These are phyloP conservation scores for Leucophenga maculata DNA, from an alignment of 2,888 invertebrate species.

Conservation along the genomic window DNA sequence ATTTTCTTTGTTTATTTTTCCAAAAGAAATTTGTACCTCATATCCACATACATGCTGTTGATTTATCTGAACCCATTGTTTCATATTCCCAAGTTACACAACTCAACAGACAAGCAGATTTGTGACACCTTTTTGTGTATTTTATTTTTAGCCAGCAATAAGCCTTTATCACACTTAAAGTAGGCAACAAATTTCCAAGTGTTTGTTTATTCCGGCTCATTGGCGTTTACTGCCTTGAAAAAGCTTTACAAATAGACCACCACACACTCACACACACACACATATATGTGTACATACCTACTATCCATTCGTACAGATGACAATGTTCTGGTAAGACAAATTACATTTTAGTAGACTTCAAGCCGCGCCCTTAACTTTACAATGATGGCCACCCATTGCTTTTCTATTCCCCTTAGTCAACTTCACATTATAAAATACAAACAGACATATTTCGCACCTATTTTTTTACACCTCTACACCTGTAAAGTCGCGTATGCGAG, in stretches of 20 bases:
- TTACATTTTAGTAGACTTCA: conserved; percentile 14
- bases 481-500: not conserved
- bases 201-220: conserved; percentile 16
- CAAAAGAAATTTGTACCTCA: no score
- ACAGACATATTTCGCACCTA: conserved; percentile 40
- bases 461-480: conserved; percentile 15
- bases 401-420: no score
- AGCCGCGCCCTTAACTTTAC: conserved; percentile 3
- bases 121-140: no score
- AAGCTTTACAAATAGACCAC: not conserved
- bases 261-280: not conserved
- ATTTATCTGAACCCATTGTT: not conserved
- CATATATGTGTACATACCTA: not conserved
- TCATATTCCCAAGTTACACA: conserved; percentile 4
- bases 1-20: no score
- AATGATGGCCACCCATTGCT: not conserved
- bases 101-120: not conserved
- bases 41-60: not conserved
- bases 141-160: not conserved
- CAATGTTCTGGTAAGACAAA: conserved; percentile 12
- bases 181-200: conserved; percentile 5
- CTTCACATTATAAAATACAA: conserved; percentile 8
- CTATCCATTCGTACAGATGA: not conserved
- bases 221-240: not conserved
- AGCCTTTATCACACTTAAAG: conserved; percentile 14